Percentiles rank a stretch among this genome's conserved stretches.
phyloP scores from a whole-genome alignment of 2,888 invertebrate genomes.

The Meteorus cinctellus region DNA sequence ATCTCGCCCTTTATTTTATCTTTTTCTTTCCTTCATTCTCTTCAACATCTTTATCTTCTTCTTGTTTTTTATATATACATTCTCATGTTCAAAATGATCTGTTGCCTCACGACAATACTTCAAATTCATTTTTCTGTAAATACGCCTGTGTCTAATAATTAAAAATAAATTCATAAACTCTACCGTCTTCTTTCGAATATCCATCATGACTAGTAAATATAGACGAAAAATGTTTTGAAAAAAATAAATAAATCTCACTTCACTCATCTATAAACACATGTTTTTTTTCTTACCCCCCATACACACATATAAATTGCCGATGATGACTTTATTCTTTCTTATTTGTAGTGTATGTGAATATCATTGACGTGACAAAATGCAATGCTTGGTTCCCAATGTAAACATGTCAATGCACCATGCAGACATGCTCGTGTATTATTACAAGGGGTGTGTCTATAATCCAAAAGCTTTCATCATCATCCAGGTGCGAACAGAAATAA shows the following conservation, averaged over 20 bases:
- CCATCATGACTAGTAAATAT: background rate
- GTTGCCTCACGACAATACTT: background rate
- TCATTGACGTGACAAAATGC: slow-evolving; percentile 1
- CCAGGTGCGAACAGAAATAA: slow-evolving; percentile 56
- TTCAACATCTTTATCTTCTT: background rate
- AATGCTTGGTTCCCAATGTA: slow-evolving; percentile 58
- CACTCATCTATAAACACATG: slow-evolving; percentile 4
- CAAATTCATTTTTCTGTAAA: background rate
- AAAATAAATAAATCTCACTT: slow-evolving; percentile 8
- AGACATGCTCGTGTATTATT: slow-evolving; percentile 33
- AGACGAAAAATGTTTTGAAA: background rate
- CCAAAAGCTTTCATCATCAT: slow-evolving; percentile 41
- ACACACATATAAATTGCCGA: slow-evolving; percentile 23
- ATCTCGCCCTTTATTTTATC: slow-evolving; percentile 52
- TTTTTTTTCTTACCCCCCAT: background rate
- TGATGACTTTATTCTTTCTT: slow-evolving; percentile 28
- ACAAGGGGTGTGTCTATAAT: slow-evolving; percentile 38
- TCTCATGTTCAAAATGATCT: slow-evolving; percentile 2
- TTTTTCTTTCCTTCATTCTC: slow-evolving; percentile 32
- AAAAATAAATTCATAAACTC: slow-evolving; percentile 8
- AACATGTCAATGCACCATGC: slow-evolving; percentile 49
- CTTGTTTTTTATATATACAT: background rate
- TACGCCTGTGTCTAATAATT: slow-evolving; percentile 5
- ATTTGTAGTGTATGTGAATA: slow-evolving; percentile 2
- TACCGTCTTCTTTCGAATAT: background rate